These are phyloP conservation scores for Murina feae DNA, from an alignment of 2,113 vertebrate species.

Conservation along the genomic window DNA sequence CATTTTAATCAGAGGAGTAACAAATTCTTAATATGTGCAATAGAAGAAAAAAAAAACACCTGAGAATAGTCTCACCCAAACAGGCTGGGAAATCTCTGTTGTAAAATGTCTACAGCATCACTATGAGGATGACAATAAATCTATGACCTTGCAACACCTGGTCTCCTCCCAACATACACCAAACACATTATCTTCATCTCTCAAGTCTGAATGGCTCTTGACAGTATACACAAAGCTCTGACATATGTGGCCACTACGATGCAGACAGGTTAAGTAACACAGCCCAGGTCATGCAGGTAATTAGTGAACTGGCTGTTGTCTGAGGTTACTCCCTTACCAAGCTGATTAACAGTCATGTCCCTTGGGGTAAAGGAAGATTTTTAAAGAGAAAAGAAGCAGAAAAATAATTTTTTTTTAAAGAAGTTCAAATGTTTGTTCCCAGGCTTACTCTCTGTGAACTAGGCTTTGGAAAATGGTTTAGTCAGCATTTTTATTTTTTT, in stretches of 20 bases:
- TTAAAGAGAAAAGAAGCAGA: neutral
- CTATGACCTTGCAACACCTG: neutral
- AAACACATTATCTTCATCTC: neutral
- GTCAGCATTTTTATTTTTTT: neutral
- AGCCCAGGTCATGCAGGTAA: neutral
- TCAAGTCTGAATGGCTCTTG: neutral
- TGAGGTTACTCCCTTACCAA: neutral
- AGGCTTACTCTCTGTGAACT: neutral
- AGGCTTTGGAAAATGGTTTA: neutral
- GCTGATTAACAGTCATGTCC: neutral
- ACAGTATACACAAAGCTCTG: neutral
- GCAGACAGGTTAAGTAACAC: neutral
- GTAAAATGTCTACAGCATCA: neutral
- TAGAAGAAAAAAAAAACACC: neutral
- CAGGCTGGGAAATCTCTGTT: neutral
- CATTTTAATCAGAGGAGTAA: slow-evolving; percentile 18
- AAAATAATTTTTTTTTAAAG: neutral
- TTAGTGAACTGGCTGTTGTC: neutral
- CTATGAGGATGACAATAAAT: neutral
- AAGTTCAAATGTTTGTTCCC: neutral
- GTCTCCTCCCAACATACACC: neutral
- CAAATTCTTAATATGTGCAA: neutral
- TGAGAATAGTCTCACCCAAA: neutral
- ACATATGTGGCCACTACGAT: neutral
- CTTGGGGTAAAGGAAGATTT: neutral